These are phyloP conservation scores for Lordiphosa stackelbergi DNA, from an alignment of 1,140 invertebrate species.

Conservation along the genomic window DNA sequence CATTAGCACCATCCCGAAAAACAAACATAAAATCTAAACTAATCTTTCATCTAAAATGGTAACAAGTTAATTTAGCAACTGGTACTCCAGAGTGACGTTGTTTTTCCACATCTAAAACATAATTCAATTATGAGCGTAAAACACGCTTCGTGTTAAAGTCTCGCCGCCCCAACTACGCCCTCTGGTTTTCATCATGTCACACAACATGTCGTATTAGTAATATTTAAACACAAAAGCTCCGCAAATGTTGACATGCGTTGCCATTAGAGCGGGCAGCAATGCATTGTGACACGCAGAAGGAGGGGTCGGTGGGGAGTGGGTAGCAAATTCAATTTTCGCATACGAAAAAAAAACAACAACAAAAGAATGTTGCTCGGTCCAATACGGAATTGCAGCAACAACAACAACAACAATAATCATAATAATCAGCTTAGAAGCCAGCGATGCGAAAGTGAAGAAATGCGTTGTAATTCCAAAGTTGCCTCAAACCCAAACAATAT, in stretches of 20 bases:
- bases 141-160: slow-evolving; percentile 30
- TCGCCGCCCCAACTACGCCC: not conserved
- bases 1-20: slow-evolving; percentile 10
- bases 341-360: slow-evolving; percentile 12
- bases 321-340: slow-evolving; percentile 66
- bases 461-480: slow-evolving; percentile 71
- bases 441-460: slow-evolving; percentile 73
- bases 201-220: slow-evolving; percentile 75
- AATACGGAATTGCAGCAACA: slow-evolving; percentile 16
- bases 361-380: slow-evolving; percentile 21
- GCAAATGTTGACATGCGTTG: slow-evolving; percentile 72
- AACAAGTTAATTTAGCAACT: slow-evolving; percentile 10
- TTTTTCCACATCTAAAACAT: slow-evolving; percentile 26
- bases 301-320: slow-evolving; percentile 1
- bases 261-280: slow-evolving; percentile 59
- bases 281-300: slow-evolving; percentile 62
- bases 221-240: slow-evolving; percentile 74
- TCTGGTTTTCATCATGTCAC: slow-evolving; percentile 31
- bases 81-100: slow-evolving; percentile 5
- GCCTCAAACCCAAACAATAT: slow-evolving; percentile 44
- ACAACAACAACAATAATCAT: slow-evolving; percentile 68
- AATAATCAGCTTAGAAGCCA: slow-evolving; percentile 71
- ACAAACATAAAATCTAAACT: not conserved
- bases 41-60: slow-evolving; percentile 12
- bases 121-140: slow-evolving; percentile 65